A percentile compares a stretch with the other conserved stretches of the same genome.
phyloP scores from a whole-genome alignment of 2,888 invertebrate genomes.

The Drosophila emarginata region DNA sequence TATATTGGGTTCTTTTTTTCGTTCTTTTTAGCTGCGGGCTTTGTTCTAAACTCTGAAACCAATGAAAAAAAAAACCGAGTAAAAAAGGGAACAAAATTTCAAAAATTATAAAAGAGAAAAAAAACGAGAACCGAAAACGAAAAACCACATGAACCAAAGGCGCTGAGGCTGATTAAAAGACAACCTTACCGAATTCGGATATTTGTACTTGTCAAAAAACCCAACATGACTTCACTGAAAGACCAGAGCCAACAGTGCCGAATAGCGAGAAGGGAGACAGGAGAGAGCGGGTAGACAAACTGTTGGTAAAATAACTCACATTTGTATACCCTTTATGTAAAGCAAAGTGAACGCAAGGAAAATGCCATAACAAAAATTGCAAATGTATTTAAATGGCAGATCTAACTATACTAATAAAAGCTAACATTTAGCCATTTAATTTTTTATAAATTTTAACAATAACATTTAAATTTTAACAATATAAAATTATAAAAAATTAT shows the following conservation, averaged over 20 bases:
- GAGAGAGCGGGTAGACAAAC: constrained; percentile 2
- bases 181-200: constrained; percentile 80
- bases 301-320: not conserved
- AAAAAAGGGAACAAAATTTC: not conserved
- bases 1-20: constrained; percentile 13
- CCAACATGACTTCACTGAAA: constrained; percentile 76
- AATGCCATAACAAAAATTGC: too few species aligned
- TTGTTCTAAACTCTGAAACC: constrained; percentile 46
- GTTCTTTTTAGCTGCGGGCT: constrained; percentile 40
- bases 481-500: too few species aligned
- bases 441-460: too few species aligned
- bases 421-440: too few species aligned
- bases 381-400: too few species aligned
- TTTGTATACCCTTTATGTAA: not conserved
- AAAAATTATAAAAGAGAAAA: constrained; percentile 13
- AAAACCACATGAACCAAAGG: constrained; percentile 66
- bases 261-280: constrained; percentile 14
- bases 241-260: not conserved
- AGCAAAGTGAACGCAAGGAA: too few species aligned
- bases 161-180: constrained; percentile 78
- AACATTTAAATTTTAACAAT: too few species aligned
- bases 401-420: too few species aligned
- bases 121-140: constrained; percentile 16
- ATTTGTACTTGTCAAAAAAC: constrained; percentile 83
- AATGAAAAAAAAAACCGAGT: not conserved